phyloP scores from a whole-genome alignment of 2,888 invertebrate genomes.

The Dolichopus griseipennis region DNA sequence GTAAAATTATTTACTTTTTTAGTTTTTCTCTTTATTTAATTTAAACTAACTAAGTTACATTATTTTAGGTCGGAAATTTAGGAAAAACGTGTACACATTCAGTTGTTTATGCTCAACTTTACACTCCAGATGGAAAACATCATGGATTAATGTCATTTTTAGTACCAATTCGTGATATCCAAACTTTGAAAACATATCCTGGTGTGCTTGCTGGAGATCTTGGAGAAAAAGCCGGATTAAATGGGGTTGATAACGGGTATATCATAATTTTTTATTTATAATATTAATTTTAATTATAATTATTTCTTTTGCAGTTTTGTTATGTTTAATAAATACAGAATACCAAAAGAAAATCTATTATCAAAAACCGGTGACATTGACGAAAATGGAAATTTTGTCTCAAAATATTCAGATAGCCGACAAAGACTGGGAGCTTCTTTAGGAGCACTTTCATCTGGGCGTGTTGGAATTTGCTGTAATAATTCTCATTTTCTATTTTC shows the following conservation, averaged over 20 bases:
- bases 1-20: constrained; percentile 34
- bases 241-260: constrained; percentile 90
- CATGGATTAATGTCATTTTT: constrained; percentile 84
- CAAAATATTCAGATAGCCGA: constrained; percentile 69
- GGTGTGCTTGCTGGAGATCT: constrained; percentile 85
- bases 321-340: constrained; percentile 68
- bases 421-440: constrained; percentile 78
- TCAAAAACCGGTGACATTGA: constrained; percentile 83
- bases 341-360: constrained; percentile 69
- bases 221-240: constrained; percentile 84
- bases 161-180: constrained; percentile 72
- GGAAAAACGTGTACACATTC: constrained; percentile 79
- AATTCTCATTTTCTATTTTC: neutral
- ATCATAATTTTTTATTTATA: constrained; percentile 11
- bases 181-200: constrained; percentile 60
- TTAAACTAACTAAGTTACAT: neutral
- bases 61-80: constrained; percentile 35
- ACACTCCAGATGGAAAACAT: constrained; percentile 64
- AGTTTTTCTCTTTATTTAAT: too few relatives aligned
- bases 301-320: constrained; percentile 48
- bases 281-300: neutral
- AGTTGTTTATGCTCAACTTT: constrained; percentile 78
- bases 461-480: constrained; percentile 61
- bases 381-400: constrained; percentile 69
- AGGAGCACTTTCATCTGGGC: constrained; percentile 72